Base-by-base conservation (phyloP, 2,888 invertebrate genomes). In the Aplocera efformata region DNA sequence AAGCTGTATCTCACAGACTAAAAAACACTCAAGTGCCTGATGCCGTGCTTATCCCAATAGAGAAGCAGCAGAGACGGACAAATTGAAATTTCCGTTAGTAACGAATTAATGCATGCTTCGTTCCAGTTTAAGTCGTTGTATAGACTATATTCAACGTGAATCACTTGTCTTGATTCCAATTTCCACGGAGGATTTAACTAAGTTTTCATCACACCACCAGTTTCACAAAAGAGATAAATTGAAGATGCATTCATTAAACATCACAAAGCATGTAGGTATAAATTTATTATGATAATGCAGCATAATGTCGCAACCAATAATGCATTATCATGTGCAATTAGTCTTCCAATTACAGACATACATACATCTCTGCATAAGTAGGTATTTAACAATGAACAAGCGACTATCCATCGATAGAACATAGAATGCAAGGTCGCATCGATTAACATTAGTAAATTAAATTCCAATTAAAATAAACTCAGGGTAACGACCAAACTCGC, bases 21-120 rank as follows among this genome's bases (percentile, higher is more conserved):
- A 53, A 62, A 56, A 63, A 67, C 42, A 49, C 57, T 69, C 37
- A 80, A 79, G 77, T 76, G 69, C 79, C 80, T 74, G 73, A 67
- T 71, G 63, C 64, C 55, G 47, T 65, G 53, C 66, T 67, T 78
- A 74, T 65, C 57, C 67, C 68, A 76, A 79, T 67, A 65, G 66
- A 67, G 51, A 59, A 52, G 63, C 51, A 56, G 52, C 56, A 51
- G 65, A 76, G 72, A 68, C 58, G 61, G 41, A 68, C 50, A 68
- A 82, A 83, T 84, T 81, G 84, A 67, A 68, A 69, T 80, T 74
- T 85, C 86, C 86, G 81, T 63, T 71, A 63, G 58, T 58, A 63
- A 53, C 46, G 48, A 64, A 66, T 67, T 59, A 61, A 62, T 52
- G 52, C 29, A 53, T 47, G 32, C 32, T 32, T 41, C 24, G 33